These are phyloP conservation scores for Scelioninae gen. 1 DNA, from an alignment of 2,888 invertebrate species.

Conservation along the genomic window DNA sequence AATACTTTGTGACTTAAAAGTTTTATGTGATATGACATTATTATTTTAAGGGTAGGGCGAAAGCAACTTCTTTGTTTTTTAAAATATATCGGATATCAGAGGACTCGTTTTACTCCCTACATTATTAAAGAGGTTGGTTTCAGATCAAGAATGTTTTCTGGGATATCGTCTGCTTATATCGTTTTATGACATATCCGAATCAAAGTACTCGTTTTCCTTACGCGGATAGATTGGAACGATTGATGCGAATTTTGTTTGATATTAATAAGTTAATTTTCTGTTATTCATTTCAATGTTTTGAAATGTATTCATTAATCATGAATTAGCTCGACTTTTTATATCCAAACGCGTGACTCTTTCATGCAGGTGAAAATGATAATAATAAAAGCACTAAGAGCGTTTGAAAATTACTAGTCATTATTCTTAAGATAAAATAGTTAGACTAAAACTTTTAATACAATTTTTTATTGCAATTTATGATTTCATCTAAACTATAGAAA, in stretches of 20 bases:
- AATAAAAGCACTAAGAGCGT: background rate
- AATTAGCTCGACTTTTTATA: conserved; percentile 8
- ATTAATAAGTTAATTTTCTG: conserved; percentile 26
- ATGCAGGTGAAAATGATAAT: background rate
- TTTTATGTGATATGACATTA: background rate
- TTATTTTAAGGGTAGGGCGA: conserved; percentile 29
- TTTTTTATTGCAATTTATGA: no score
- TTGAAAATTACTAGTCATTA: no score
- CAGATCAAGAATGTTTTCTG: conserved; percentile 35
- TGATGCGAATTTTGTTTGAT: conserved; percentile 9
- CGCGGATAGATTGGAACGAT: conserved; percentile 15
- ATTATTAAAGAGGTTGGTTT: conserved; percentile 34
- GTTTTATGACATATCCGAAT: conserved; percentile 79
- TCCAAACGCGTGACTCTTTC: background rate
- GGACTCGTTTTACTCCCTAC: background rate
- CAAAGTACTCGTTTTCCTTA: conserved; percentile 59
- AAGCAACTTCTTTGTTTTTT: conserved; percentile 31
- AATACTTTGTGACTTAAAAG: background rate
- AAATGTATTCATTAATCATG: conserved; percentile 25
- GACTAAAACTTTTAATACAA: no score
- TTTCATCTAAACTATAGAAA: no score
- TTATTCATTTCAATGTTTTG: conserved; percentile 42
- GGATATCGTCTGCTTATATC: conserved; percentile 75
- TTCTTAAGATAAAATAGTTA: no score
- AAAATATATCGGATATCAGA: background rate